Evolutionary conservation across 30 jellyfish, hydroid and myxozoan species (phyloP).

Genomic region (Rhopilema esculentum): DNA sequence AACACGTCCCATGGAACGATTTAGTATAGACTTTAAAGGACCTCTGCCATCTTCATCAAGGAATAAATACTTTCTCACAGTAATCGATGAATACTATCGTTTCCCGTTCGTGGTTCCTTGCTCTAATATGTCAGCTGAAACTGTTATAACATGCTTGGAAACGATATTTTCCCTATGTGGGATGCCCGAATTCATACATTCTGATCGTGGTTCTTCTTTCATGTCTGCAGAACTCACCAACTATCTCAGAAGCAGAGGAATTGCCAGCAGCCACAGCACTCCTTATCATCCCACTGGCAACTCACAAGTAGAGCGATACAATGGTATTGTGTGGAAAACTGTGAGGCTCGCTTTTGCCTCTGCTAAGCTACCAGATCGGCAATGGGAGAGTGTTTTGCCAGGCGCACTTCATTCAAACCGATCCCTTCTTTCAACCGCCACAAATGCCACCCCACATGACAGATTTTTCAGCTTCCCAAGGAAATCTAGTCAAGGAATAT

Average conservation of each 20-base stretch:
- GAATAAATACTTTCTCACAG: conserved; percentile 66
- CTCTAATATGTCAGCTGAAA: conserved; percentile 24
- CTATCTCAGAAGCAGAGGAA: conserved; percentile 28
- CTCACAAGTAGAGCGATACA: conserved; percentile 59
- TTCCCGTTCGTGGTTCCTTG: conserved; percentile 72
- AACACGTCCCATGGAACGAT: too few species aligned
- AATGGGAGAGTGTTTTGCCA: conserved; percentile 80
- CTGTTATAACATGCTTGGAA: conserved; percentile 59
- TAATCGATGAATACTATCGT: conserved; percentile 76
- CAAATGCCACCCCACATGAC: conserved; percentile 83
- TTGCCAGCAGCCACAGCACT: conserved; percentile 63
- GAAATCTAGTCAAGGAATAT: conserved; percentile 49
- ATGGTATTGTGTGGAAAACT: conserved; percentile 69
- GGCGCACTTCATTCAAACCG: conserved; percentile 81
- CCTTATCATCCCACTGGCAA: conserved; percentile 70
- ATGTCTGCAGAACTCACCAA: conserved; percentile 43
- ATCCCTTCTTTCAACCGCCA: conserved; percentile 77
- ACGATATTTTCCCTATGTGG: conserved; percentile 41
- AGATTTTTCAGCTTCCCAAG: conserved; percentile 68
- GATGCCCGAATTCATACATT: conserved; percentile 71
- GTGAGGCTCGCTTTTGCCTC: conserved; percentile 55
- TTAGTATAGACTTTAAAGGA: too few species aligned
- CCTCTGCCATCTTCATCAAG: conserved; percentile 51
- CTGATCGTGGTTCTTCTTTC: conserved; percentile 72
- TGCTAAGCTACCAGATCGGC: conserved; percentile 37